These are phyloP conservation scores for Papilio glaucus DNA, from an alignment of 1,140 invertebrate species.

Conservation along the genomic window DNA sequence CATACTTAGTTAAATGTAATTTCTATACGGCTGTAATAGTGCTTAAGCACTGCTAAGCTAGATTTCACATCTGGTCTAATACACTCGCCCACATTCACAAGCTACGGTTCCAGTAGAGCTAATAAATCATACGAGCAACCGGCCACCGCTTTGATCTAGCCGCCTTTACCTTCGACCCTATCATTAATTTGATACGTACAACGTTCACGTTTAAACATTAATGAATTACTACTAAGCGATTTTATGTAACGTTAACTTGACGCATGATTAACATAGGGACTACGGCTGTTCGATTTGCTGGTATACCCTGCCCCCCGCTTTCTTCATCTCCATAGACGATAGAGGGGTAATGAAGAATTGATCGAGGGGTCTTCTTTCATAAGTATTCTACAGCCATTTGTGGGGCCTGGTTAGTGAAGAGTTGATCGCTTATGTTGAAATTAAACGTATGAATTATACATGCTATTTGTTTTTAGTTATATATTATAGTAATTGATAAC, in stretches of 20 bases:
- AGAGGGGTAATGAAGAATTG: constrained; percentile 8
- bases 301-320: constrained; percentile 11
- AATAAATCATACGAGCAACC: constrained; percentile 58
- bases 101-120: constrained; percentile 24
- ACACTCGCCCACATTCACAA: constrained; percentile 31
- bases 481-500: constrained; percentile 29
- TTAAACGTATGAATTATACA: constrained; percentile 50
- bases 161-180: constrained; percentile 75
- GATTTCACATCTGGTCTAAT: constrained; percentile 29
- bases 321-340: background rate
- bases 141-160: constrained; percentile 66
- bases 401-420: constrained; percentile 34
- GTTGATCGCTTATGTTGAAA: constrained; percentile 49
- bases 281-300: constrained; percentile 15
- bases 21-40: background rate
- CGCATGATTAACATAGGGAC: constrained; percentile 38
- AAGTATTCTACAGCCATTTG: constrained; percentile 27
- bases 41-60: constrained; percentile 2
- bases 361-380: background rate
- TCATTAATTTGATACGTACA: constrained; percentile 65
- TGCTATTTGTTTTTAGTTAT: constrained; percentile 44
- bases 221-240: constrained; percentile 62
- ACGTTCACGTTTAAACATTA: constrained; percentile 55
- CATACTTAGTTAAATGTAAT: background rate
- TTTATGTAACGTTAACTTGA: constrained; percentile 38